A percentile compares a stretch with the other conserved stretches of the same genome.
Evolutionary conservation across 2,888 invertebrate genomes (phyloP).

Genomic region (Ennomos erosarius): DNA sequence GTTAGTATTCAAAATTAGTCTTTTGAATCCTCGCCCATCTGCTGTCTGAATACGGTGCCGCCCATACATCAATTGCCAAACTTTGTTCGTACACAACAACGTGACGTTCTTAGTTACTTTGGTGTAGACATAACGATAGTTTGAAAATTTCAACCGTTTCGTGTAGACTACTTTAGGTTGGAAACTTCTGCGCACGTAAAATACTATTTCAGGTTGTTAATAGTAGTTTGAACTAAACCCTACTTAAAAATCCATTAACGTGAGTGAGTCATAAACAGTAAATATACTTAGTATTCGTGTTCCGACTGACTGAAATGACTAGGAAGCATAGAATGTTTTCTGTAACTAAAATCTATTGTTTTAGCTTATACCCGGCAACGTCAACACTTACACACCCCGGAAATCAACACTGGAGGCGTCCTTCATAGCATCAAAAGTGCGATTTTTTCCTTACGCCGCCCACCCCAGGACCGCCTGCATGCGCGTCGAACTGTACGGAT

Average conservation of each 20-base stretch:
- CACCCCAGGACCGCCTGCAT: conserved; percentile 95
- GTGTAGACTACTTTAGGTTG: conserved; percentile 1
- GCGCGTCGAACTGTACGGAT: conserved; percentile 96
- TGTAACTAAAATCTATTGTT: conserved; percentile 49
- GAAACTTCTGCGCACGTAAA: not conserved
- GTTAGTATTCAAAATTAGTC: conserved; percentile 24
- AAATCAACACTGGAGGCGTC: conserved; percentile 91
- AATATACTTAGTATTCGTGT: too few relatives aligned
- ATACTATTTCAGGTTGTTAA: too few relatives aligned
- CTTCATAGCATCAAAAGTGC: conserved; percentile 93
- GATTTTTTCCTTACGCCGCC: conserved; percentile 95
- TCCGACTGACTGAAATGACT: too few relatives aligned
- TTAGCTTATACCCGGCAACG: conserved; percentile 91
- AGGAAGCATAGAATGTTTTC: too few relatives aligned
- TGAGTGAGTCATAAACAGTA: too few relatives aligned
- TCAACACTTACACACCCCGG: conserved; percentile 90
- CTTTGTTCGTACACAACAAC: conserved; percentile 4
- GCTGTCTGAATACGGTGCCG: conserved; percentile 4
- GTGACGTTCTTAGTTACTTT: conserved; percentile 3
- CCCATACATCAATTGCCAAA: not conserved
- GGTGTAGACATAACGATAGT: conserved; percentile 23
- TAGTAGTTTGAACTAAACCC: not conserved
- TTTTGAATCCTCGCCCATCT: conserved; percentile 5
- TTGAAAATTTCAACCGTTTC: conserved; percentile 10
- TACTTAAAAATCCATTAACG: too few relatives aligned